Conservation (phyloP, 1,140 invertebrate genomes). For the Ladona fulva region DNA sequence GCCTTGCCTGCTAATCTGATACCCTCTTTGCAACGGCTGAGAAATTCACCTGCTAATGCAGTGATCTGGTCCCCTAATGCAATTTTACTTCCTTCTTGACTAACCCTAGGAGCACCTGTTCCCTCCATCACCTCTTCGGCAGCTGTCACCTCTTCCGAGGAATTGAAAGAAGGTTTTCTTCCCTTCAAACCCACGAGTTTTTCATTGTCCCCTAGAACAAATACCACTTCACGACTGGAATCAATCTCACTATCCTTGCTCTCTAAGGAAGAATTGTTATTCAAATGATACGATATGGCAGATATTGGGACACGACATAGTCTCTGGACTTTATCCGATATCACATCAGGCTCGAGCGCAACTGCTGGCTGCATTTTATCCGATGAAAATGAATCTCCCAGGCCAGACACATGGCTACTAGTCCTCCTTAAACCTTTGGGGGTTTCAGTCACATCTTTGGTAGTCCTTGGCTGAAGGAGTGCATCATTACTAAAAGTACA, state of each 20-base stretch:
- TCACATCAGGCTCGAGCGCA: not conserved
- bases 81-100: too few species aligned
- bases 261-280: constrained; percentile 7
- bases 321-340: constrained; percentile 16
- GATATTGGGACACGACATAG: constrained; percentile 17
- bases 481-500: not conserved
- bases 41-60: not conserved
- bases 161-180: not conserved
- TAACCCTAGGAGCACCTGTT: not conserved
- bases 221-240: constrained; percentile 46
- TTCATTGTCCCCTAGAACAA: constrained; percentile 67
- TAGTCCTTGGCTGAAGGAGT: not conserved
- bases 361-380: not conserved
- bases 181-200: constrained; percentile 41
- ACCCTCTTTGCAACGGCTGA: not conserved
- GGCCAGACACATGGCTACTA: not conserved
- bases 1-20: not conserved
- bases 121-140: not conserved
- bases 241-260: not conserved
- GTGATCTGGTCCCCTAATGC: not conserved
- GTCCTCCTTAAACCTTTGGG: constrained; percentile 9
- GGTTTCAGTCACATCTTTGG: not conserved
- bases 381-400: not conserved
- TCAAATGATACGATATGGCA: constrained; percentile 16
- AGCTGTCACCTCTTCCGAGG: not conserved